Base-by-base conservation (phyloP, 2,113 vertebrate species). In the Psittacula cyanocephala region DNA sequence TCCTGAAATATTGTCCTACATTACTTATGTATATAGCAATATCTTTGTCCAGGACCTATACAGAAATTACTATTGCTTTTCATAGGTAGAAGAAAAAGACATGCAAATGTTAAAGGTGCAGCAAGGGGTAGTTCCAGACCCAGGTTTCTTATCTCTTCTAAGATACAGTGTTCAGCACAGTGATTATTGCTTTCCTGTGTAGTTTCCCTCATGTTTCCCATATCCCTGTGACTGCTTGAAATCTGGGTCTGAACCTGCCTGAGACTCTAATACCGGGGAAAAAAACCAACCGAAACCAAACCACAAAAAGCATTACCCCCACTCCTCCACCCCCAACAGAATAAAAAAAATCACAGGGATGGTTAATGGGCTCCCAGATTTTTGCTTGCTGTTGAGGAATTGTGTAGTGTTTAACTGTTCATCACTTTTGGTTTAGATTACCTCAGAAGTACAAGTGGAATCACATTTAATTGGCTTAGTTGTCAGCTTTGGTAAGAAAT, bases 381-480 rank as follows among this genome's bases (percentile, higher is more conserved):
- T 87, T 79, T 88, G 6, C 17, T 65, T 76, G 29, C 53, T 8
- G 2, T 43, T 80, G 23, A 80, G 17, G n/a, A 92, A 52, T 3
- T 35, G 4, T 68, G 63, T 20, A 62, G 17, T 25, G 7, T 19
- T 68, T 81, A 79, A 50, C 78, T 55, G 6, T 71, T 49, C 27
- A 92, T 47, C 53, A 46, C 25, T 92, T 44, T 31, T 91, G 17
- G 72, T 98, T 92, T 77, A 98, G 99, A 97, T 98, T 72, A 90
- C 85, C 52, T 88, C 57, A 92, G n/a, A 98, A 92, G 79, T 88
- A 24, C 19, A 47, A 24, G 18, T 81, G 6, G 11, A 70, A 10
- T 97, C 98, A 50, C 99, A 98, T 97, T 99, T 98, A 95, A 99
- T 99, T 81, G 99, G 98, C 25, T 96, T 99, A 97, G 86, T 93